These are phyloP conservation scores for Parnassius orleans DNA, from an alignment of 2,888 invertebrate genomes.

Conservation along the genomic window DNA sequence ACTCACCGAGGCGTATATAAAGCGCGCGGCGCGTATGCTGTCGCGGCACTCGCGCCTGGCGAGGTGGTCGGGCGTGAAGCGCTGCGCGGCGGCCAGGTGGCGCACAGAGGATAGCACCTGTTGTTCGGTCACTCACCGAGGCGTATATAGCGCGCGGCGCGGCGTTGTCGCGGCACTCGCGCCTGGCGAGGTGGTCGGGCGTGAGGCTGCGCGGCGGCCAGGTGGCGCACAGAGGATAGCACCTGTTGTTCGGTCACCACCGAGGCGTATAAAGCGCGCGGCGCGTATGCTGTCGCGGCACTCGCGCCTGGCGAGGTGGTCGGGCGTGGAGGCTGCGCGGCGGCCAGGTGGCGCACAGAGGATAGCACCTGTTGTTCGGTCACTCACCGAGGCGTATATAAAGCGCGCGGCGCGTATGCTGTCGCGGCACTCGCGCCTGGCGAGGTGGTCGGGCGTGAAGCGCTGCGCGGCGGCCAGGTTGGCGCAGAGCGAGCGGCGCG, in stretches of 20 bases:
- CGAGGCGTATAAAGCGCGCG: slow-evolving; percentile 94
- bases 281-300: slow-evolving; percentile 88
- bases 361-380: slow-evolving; percentile 90
- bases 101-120: slow-evolving; percentile 94
- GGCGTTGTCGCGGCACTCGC: slow-evolving; percentile 87
- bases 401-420: slow-evolving; percentile 90
- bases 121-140: slow-evolving; percentile 89
- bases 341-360: slow-evolving; percentile 96
- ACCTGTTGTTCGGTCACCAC: slow-evolving; percentile 87
- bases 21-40: slow-evolving; percentile 89
- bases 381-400: slow-evolving; percentile 92
- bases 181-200: slow-evolving; percentile 88
- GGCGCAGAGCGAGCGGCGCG: slow-evolving; percentile 95
- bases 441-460: slow-evolving; percentile 91
- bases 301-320: slow-evolving; percentile 88
- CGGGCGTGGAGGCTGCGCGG: slow-evolving; percentile 95
- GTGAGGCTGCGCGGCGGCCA: slow-evolving; percentile 98
- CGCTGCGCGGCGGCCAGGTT: slow-evolving; percentile 97
- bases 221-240: slow-evolving; percentile 96
- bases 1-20: slow-evolving; percentile 93
- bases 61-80: slow-evolving; percentile 93
- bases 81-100: slow-evolving; percentile 97
- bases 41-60: slow-evolving; percentile 85
- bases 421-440: slow-evolving; percentile 85
- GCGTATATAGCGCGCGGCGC: slow-evolving; percentile 93